phyloP scores from a whole-genome alignment of 2,797 vertebrate genomes.

The Helostoma temminkii region DNA sequence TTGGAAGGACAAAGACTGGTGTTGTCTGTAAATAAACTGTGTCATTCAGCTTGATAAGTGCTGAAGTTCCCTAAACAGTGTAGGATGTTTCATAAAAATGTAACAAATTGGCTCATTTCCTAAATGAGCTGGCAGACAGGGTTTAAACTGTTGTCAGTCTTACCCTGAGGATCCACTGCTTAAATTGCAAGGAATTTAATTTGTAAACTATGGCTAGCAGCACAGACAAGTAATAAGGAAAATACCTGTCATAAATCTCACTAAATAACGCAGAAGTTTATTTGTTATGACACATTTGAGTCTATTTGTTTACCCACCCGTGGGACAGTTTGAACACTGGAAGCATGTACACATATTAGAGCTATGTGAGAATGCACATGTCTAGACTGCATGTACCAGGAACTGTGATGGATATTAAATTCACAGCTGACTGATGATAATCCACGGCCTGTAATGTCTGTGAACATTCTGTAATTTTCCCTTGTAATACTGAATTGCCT shows the following conservation, averaged over 20 bases:
- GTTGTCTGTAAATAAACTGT: conserved; percentile 62
- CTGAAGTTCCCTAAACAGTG: conserved; percentile 45
- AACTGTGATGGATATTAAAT: conserved; percentile 1
- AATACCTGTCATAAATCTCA: conserved; percentile 50
- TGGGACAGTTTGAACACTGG: conserved; percentile 22
- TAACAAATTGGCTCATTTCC: conserved; percentile 64
- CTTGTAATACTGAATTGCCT: no score
- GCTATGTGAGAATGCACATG: background rate
- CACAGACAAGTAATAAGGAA: conserved; percentile 29
- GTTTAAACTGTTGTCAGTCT: conserved; percentile 48
- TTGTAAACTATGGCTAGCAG: conserved; percentile 39
- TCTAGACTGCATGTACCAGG: background rate
- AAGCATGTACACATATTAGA: conserved; percentile 23
- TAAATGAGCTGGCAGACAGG: conserved; percentile 58
- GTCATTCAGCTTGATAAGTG: conserved; percentile 54
- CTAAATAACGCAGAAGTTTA: conserved; percentile 42
- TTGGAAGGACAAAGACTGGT: conserved; percentile 35
- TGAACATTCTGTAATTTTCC: no score
- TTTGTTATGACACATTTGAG: conserved; percentile 50
- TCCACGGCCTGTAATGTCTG: background rate
- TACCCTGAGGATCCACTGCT: conserved; percentile 23
- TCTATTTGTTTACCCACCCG: conserved; percentile 44
- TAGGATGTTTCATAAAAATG: conserved; percentile 49
- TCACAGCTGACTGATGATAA: background rate
- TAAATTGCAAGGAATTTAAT: conserved; percentile 62